A percentile compares a stretch with the other conserved stretches of the same genome.
phyloP scores from a whole-genome alignment of 2,888 invertebrate species.

The Trissoscelio sp. region DNA sequence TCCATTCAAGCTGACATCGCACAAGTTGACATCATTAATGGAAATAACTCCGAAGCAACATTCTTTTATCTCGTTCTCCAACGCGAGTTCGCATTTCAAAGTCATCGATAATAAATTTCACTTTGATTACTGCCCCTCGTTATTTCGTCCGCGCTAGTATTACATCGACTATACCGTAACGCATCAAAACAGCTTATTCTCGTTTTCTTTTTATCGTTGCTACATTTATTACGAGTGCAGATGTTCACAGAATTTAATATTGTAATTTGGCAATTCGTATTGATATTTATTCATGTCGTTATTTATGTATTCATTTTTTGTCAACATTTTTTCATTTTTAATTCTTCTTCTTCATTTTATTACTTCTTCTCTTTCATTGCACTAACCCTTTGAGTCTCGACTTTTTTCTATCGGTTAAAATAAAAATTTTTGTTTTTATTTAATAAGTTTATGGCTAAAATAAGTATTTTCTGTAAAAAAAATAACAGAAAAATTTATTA shows the following conservation, averaged over 20 bases:
- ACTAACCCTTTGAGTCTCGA: too few species aligned
- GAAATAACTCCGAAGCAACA: slow-evolving; percentile 55
- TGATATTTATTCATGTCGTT: not conserved
- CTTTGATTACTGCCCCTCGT: slow-evolving; percentile 38
- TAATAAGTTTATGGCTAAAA: too few species aligned
- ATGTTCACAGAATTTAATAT: not conserved
- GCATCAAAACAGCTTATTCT: slow-evolving; percentile 16
- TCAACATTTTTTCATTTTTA: too few species aligned
- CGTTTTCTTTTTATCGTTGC: not conserved
- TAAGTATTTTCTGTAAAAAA: too few species aligned
- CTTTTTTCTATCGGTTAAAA: too few species aligned
- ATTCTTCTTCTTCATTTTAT: too few species aligned
- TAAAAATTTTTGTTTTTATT: too few species aligned
- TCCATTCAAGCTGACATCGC: slow-evolving; percentile 32
- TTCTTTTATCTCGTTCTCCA: slow-evolving; percentile 46
- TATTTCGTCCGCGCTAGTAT: slow-evolving; percentile 12
- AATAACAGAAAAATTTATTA: too few species aligned
- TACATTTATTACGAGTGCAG: not conserved
- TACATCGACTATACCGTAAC: slow-evolving; percentile 22
- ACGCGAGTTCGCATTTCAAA: slow-evolving; percentile 46
- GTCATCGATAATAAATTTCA: slow-evolving; percentile 57
- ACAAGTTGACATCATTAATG: slow-evolving; percentile 58
- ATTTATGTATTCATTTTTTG: too few species aligned
- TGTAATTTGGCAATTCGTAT: not conserved
- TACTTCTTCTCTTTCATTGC: too few species aligned